phyloP scores from a whole-genome alignment of 2,797 vertebrate species.

The Gambelia wislizenii region DNA sequence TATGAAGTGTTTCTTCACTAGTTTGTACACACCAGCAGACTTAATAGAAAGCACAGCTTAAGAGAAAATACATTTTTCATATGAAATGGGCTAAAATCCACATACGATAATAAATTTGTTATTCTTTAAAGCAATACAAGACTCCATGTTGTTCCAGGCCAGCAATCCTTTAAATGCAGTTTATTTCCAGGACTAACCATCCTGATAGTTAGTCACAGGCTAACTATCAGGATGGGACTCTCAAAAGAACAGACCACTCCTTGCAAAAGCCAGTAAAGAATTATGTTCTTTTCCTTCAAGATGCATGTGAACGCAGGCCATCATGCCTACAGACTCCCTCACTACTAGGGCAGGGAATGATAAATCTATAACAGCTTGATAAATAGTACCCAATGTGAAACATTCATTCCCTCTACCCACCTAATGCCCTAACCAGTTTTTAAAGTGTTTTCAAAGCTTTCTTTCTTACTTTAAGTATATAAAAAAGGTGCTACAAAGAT shows the following conservation, averaged over 20 bases:
- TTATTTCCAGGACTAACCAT: no score
- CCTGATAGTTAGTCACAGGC: not conserved
- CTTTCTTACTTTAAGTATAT: not conserved
- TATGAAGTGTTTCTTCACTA: slow-evolving; percentile 24
- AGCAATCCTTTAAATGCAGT: not conserved
- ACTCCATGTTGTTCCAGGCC: not conserved
- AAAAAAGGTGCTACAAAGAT: not conserved
- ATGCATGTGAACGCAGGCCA: not conserved
- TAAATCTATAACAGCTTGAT: not conserved
- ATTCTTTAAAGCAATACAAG: no score
- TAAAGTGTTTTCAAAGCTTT: not conserved
- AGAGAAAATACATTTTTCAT: slow-evolving; percentile 4
- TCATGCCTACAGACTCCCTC: not conserved
- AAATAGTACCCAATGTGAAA: not conserved
- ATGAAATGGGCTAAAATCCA: not conserved
- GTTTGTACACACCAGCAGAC: not conserved
- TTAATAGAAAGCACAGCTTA: slow-evolving; percentile 5
- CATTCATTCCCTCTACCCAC: no score
- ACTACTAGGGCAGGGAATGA: not conserved
- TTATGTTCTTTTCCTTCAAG: not conserved
- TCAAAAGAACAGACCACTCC: not conserved
- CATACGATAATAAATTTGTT: no score
- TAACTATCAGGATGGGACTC: not conserved
- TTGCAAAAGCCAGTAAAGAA: not conserved
- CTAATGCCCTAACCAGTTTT: not conserved